Conservation (phyloP, 2,113 vertebrate genomes). For the Nestor notabilis region DNA sequence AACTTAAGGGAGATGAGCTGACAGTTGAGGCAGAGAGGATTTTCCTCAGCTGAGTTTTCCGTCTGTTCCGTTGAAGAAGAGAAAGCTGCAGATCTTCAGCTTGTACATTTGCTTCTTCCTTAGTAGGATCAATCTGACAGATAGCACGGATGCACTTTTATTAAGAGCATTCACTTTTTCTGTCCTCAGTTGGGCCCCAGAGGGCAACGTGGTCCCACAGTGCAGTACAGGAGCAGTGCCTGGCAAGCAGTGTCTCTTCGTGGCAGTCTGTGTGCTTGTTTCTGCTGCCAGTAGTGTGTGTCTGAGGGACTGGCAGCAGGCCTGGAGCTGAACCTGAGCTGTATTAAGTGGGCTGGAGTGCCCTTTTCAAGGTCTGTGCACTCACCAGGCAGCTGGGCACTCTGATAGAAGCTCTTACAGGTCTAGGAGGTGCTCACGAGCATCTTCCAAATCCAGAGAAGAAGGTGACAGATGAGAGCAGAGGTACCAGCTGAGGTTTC, state of each 20-base stretch:
- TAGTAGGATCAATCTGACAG: neutral
- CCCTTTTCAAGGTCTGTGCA: neutral
- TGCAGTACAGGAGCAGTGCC: neutral
- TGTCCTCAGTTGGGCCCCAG: neutral
- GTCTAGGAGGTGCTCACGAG: neutral
- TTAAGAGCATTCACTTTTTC: neutral
- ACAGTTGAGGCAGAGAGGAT: neutral
- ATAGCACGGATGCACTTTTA: neutral
- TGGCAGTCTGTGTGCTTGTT: rapidly evolving
- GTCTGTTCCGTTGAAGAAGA: neutral
- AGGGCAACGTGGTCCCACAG: neutral
- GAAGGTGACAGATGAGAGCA: neutral
- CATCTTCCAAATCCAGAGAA: neutral
- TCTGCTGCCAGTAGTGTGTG: neutral
- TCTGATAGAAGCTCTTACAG: neutral
- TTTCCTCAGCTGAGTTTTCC: neutral
- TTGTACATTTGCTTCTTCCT: neutral
- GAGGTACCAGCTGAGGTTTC: neutral
- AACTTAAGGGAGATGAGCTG: neutral
- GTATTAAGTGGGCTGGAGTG: neutral
- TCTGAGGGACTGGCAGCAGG: rapidly evolving
- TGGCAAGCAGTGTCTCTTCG: neutral
- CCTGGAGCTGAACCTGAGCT: neutral
- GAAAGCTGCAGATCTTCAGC: neutral
- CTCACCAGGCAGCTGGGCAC: neutral